Base-by-base conservation (phyloP, 2,113 vertebrate genomes). In the Ciconia maguari region DNA sequence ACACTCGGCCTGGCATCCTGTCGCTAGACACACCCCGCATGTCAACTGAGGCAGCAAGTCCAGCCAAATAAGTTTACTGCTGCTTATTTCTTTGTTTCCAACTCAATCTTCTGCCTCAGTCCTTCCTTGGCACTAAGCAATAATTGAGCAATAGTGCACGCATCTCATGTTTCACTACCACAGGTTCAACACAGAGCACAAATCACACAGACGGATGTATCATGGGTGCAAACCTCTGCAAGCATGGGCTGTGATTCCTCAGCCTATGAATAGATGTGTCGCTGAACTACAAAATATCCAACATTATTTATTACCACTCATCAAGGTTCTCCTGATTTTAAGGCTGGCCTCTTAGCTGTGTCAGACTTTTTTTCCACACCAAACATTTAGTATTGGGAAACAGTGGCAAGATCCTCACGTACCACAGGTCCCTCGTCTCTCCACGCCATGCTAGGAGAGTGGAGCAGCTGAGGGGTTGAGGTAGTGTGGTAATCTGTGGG, bases 91-190 rank as follows among this genome's bases (percentile, higher is more conserved):
- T 87, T 64, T 55, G 20, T 60, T 92, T 89, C 24, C 68, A 85
- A 46, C 13, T 69, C 36, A 29, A 42, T 72, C 29, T 90, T 86
- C 62, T 69, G 27, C 54, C 19, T 92, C 86, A 68, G 30, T 66
- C 61, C 41, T 62, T 57, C n/a, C n/a, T 76, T 92, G 86, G 89
- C 91, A 71, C 0, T 3, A 66, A 83, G 72, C 7, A 72, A 52
- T 38, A 62, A 92, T 62, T 92, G 83, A 93, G 75, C 86, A 96
- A 94, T 17, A 93, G 65, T 13, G 11, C 44, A 72, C 6, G 5
- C 10, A 72, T 72, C 76, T 83, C 44, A 3, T 81, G 76, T 85
- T 74, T 81, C 54, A 70, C 55, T 79, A 30, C 16, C 44, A 64
- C 13, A 38, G 65, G 68, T 69, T 60, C 71, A 90, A 80, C 25